Base-by-base conservation (phyloP, 2,888 invertebrate genomes). In the Azorinus chamasolen region DNA sequence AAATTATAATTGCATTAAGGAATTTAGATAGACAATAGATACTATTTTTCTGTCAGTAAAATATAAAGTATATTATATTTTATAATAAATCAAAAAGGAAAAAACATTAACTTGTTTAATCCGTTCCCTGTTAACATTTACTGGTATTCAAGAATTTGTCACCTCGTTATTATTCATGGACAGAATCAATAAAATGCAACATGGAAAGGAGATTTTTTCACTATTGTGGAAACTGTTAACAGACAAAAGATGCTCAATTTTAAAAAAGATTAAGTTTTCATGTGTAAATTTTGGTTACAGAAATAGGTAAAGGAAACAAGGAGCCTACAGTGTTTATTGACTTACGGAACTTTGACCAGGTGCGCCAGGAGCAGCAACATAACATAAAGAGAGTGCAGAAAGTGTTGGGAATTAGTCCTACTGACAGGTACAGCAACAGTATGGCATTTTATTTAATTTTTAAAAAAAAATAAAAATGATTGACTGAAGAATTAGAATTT, bases 271-370 rank as follows among this genome's bases (percentile, higher is more conserved):
- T 12, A 41, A 41, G 41, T 16, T 41, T 12, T 41, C 41, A 41
- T 41, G 3, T 51, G 51, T 22, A 12, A 14, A 12, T 24, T 22
- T 51, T 18, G 20, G 27, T 54, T 58, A 39, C 74, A 77, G 79
- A 75, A 25, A 45, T 57, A 43, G 74, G 74, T 20, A 71, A 65
- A 43, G 88, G 87, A 32, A 86, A 88, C 22, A 77, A 74, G 46
- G 81, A 74, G 32, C 68, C 77, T 4, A 92, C 92, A 32, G 87
- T 92, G 8, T 91, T 83, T 72, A 86, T 92, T 32, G 92, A 92
- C 76, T 79, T 92, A 66, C 79, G 92, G 37, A 86, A 88, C 54
- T 91, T 90, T 87, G 88, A 90, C 18, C 72, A 88, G 50, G 72
- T 88, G n/a, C 76, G 82, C 43, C 76, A 87, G 58, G 86, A 88